Evolutionary conservation across 2,113 vertebrate genomes (phyloP).

Genomic region (Gambusia affinis): DNA sequence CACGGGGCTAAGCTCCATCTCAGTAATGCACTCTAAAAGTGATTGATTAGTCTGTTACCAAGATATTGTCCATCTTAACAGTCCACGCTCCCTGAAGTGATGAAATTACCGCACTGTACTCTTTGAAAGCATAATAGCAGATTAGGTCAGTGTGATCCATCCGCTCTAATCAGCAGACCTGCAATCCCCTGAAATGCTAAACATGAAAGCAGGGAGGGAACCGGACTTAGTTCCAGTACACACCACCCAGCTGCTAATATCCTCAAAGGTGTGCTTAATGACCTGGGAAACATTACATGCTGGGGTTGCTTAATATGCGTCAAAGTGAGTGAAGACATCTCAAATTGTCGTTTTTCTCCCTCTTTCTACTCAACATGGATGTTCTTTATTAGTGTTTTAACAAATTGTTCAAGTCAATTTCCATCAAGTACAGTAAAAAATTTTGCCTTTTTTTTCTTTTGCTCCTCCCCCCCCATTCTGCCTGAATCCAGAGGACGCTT

Average conservation of each 20-base stretch:
- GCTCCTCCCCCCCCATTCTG: not conserved
- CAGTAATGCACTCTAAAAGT: slow-evolving; percentile 77
- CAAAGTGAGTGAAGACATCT: slow-evolving; percentile 22
- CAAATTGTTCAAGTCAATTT: slow-evolving; percentile 60
- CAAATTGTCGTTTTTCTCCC: slow-evolving; percentile 33
- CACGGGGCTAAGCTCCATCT: slow-evolving; percentile 57
- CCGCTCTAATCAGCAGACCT: slow-evolving; percentile 59
- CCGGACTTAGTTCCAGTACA: slow-evolving; percentile 34
- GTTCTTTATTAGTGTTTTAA: slow-evolving; percentile 46
- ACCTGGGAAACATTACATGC: slow-evolving; percentile 56
- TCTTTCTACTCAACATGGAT: slow-evolving; percentile 17
- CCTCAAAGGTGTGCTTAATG: slow-evolving; percentile 48
- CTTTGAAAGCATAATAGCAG: slow-evolving; percentile 70
- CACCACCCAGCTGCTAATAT: slow-evolving; percentile 37
- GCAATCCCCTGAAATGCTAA: slow-evolving; percentile 56
- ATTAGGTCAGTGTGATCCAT: slow-evolving; percentile 69
- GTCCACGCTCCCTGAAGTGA: slow-evolving; percentile 62
- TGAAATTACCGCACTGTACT: slow-evolving; percentile 70
- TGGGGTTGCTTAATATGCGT: slow-evolving; percentile 37
- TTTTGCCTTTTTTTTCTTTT: slow-evolving; percentile 21
- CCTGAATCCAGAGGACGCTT: slow-evolving; percentile 33
- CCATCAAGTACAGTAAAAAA: slow-evolving; percentile 42
- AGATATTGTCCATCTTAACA: slow-evolving; percentile 69
- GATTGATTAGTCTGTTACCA: slow-evolving; percentile 76
- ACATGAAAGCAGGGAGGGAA: slow-evolving; percentile 23